Conservation (phyloP, 2,797 vertebrate genomes). For the Danio jaintianensis region DNA sequence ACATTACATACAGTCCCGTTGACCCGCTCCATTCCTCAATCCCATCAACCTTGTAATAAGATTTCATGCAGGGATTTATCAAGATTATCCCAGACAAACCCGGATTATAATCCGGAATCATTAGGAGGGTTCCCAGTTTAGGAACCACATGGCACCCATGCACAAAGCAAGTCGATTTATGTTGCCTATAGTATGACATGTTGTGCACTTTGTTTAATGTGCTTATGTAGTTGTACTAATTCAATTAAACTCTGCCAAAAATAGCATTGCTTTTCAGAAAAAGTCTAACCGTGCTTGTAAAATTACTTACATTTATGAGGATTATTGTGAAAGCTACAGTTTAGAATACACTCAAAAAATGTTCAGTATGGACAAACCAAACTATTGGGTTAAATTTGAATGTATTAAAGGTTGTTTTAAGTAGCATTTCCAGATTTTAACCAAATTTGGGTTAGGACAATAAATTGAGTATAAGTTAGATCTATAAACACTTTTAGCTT, state of each 20-base stretch:
- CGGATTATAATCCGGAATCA: slow-evolving; percentile 69
- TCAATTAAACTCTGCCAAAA: not conserved
- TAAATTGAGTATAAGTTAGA: too few species aligned
- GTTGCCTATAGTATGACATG: slow-evolving; percentile 1
- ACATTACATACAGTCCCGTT: slow-evolving; percentile 48
- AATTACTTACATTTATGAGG: not conserved
- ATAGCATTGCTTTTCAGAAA: not conserved
- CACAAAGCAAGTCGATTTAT: not conserved
- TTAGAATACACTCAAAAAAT: too few species aligned
- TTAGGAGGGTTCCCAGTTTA: slow-evolving; percentile 42
- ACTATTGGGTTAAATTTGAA: too few species aligned
- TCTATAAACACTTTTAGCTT: too few species aligned
- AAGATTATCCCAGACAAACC: slow-evolving; percentile 71
- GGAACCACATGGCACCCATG: not conserved
- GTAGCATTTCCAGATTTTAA: too few species aligned
- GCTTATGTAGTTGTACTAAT: not conserved
- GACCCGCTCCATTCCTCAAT: slow-evolving; percentile 74
- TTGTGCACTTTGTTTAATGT: not conserved
- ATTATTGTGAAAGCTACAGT: not conserved
- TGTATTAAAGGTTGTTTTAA: too few species aligned
- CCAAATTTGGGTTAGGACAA: too few species aligned
- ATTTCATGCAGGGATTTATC: slow-evolving; percentile 73
- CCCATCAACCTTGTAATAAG: slow-evolving; percentile 78
- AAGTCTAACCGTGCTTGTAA: not conserved
- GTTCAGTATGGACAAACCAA: too few species aligned